A percentile compares a stretch with the other conserved stretches of the same genome.
Conservation (phyloP, 2,113 vertebrate genomes). For the Pelodiscus sinensis region DNA sequence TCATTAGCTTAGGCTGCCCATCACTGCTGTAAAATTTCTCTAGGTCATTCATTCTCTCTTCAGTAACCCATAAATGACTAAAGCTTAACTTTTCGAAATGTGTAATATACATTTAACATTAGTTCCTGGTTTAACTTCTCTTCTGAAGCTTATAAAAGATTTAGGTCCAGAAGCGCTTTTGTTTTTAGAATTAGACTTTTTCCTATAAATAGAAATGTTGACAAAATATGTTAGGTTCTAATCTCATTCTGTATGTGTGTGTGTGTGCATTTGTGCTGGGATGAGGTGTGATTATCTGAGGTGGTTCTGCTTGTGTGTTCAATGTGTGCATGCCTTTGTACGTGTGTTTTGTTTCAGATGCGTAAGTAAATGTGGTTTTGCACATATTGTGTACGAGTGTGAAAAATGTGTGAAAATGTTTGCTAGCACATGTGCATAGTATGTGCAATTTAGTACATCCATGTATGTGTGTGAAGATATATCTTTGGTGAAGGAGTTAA, state of each 20-base stretch:
- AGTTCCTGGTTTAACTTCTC: conserved; percentile 40
- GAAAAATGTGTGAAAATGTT: background rate
- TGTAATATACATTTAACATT: conserved; percentile 56
- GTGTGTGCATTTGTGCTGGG: background rate
- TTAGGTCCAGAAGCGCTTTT: conserved; percentile 66
- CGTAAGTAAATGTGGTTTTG: background rate
- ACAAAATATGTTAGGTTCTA: conserved; percentile 24
- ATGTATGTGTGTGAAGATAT: background rate
- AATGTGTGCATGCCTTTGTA: background rate
- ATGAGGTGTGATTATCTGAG: background rate
- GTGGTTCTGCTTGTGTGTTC: background rate
- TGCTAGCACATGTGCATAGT: rapidly evolving
- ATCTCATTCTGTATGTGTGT: conserved; percentile 7
- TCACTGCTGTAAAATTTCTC: background rate
- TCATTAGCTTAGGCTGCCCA: no score
- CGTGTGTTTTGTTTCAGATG: no score
- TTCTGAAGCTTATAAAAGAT: conserved; percentile 72
- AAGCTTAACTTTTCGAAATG: conserved; percentile 14
- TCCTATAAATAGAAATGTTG: conserved; percentile 55
- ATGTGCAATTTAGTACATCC: background rate
- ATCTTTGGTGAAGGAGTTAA: rapidly evolving
- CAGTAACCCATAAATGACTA: background rate
- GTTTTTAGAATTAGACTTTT: conserved; percentile 54
- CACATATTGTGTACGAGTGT: background rate
- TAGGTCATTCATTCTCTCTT: background rate